Evolutionary conservation across 2,797 vertebrate genomes (phyloP).

Genomic region (Spinibarbus caldwelli): DNA sequence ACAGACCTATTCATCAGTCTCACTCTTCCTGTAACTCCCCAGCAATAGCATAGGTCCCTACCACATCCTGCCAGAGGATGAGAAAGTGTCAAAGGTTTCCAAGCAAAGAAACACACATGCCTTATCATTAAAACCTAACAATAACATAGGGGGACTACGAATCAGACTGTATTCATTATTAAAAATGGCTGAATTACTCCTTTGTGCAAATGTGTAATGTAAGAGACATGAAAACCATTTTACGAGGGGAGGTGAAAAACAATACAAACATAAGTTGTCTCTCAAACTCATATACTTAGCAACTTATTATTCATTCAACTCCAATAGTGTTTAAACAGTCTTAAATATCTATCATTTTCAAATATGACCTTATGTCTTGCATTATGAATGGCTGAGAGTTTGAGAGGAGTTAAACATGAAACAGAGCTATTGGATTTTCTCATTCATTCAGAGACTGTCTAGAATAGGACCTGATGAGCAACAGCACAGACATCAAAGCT

Average conservation of each 20-base stretch:
- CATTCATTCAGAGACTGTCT: conserved; percentile 2
- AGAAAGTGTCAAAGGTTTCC: conserved; percentile 42
- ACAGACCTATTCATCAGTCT: conserved; percentile 46
- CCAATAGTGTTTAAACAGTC: neutral
- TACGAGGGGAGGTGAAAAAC: neutral
- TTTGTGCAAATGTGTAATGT: neutral
- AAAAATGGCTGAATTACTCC: neutral
- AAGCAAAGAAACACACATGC: conserved; percentile 29
- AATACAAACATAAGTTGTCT: neutral
- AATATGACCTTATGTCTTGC: neutral
- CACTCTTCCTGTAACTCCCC: conserved; percentile 32
- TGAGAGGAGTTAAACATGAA: neutral
- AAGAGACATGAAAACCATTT: neutral
- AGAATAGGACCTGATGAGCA: neutral
- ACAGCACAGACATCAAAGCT: conserved; percentile 12
- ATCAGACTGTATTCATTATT: neutral
- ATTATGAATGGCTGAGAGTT: neutral
- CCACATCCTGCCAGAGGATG: conserved; percentile 43
- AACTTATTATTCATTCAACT: neutral
- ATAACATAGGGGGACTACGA: conserved; percentile 8
- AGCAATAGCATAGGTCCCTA: conserved; percentile 14
- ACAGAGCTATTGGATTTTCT: neutral
- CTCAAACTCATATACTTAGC: neutral
- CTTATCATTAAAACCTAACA: conserved; percentile 2
- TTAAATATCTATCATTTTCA: neutral